A percentile compares a stretch with the other conserved stretches of the same genome.
These are phyloP conservation scores for Ranitomeya imitator DNA, from an alignment of 2,113 vertebrate species.

Conservation along the genomic window DNA sequence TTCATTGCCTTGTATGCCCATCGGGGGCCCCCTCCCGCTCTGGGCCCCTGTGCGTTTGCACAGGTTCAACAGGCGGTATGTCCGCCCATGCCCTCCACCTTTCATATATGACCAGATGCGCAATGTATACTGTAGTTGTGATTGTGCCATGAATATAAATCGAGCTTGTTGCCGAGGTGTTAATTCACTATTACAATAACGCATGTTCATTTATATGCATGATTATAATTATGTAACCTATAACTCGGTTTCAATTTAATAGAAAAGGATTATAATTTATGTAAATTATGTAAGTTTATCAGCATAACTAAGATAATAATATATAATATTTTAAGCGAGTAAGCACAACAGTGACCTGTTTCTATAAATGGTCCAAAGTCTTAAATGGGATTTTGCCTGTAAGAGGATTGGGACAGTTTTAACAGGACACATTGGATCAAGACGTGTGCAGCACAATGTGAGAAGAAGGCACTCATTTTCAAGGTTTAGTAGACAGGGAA, in stretches of 20 bases:
- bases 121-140: too few relatives aligned
- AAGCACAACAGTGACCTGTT: constrained; percentile 63
- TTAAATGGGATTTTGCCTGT: constrained; percentile 58
- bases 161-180: too few relatives aligned
- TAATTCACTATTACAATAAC: background rate
- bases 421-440: constrained; percentile 54
- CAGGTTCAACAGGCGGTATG: too few relatives aligned
- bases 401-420: constrained; percentile 71
- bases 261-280: background rate
- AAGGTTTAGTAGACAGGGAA: background rate
- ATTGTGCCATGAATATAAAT: too few relatives aligned
- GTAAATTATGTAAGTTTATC: constrained; percentile 28
- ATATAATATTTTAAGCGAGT: constrained; percentile 32
- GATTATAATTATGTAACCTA: background rate
- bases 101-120: too few relatives aligned
- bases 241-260: background rate
- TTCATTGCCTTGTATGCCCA: too few relatives aligned
- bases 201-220: background rate
- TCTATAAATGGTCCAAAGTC: constrained; percentile 62
- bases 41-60: too few relatives aligned
- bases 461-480: background rate
- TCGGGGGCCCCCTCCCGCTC: too few relatives aligned
- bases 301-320: constrained; percentile 25
- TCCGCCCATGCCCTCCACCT: too few relatives aligned
- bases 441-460: constrained; percentile 31